Conservation (phyloP, 2,797 vertebrate genomes). For the Periparus ater region DNA sequence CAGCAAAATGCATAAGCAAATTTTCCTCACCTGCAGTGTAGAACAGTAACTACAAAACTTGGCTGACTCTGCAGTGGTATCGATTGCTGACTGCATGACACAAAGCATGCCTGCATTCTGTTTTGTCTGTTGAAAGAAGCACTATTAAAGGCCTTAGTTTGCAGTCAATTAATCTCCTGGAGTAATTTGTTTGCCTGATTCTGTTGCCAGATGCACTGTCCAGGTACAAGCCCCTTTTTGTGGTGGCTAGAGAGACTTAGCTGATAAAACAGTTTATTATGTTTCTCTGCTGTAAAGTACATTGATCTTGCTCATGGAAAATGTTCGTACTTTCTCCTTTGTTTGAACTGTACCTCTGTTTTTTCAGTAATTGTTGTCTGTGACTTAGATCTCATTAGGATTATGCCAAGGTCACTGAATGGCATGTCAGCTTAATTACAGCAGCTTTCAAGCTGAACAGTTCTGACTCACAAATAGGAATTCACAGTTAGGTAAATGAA, state of each 20-base stretch:
- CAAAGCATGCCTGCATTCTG: neutral
- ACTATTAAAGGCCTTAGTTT: conserved; percentile 1
- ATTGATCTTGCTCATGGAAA: conserved; percentile 62
- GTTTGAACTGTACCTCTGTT: conserved; percentile 48
- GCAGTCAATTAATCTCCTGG: conserved; percentile 48
- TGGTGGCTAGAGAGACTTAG: conserved; percentile 23
- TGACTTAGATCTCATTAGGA: conserved; percentile 70
- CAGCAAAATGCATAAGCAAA: neutral
- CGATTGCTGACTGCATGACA: neutral
- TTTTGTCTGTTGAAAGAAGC: conserved; percentile 26
- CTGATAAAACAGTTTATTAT: conserved; percentile 59
- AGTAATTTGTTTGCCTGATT: conserved; percentile 56
- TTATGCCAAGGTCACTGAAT: conserved; percentile 67
- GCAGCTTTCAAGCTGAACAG: conserved; percentile 35
- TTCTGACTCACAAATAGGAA: conserved; percentile 48
- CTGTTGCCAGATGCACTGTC: neutral
- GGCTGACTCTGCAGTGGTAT: neutral
- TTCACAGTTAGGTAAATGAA: conserved; percentile 61
- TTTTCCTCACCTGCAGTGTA: neutral
- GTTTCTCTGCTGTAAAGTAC: conserved; percentile 26
- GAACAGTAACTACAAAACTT: neutral
- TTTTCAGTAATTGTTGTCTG: conserved; percentile 64
- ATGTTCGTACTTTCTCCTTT: conserved; percentile 44
- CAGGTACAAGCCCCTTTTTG: conserved; percentile 53
- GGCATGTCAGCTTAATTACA: conserved; percentile 44